These are phyloP conservation scores for Rotaria socialis DNA, from an alignment of 2,888 invertebrate genomes.

Conservation along the genomic window DNA sequence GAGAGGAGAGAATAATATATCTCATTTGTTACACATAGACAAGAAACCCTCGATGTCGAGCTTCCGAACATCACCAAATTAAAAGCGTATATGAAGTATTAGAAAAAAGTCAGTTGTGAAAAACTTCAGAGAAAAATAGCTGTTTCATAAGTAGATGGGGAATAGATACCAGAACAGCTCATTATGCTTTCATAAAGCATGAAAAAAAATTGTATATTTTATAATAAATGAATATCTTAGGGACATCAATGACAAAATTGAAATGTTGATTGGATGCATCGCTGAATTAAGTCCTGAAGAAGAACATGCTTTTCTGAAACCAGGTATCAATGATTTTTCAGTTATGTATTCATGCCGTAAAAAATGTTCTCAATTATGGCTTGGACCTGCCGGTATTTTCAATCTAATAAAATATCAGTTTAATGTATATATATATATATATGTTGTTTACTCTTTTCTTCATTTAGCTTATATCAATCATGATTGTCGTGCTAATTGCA, in stretches of 20 bases:
- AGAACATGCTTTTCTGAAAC: slow-evolving; percentile 79
- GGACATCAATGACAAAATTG: slow-evolving; percentile 86
- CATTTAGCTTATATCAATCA: slow-evolving; percentile 85
- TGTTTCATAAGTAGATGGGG: no score
- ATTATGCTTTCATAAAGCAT: no score
- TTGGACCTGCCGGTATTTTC: slow-evolving; percentile 75
- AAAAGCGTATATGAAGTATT: no score
- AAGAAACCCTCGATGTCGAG: no score
- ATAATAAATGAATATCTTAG: slow-evolving; percentile 53
- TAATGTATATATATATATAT: not conserved
- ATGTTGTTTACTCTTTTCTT: not conserved
- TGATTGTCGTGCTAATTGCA: slow-evolving; percentile 94
- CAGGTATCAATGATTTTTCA: slow-evolving; percentile 96
- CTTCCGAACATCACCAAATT: no score
- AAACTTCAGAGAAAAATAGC: no score
- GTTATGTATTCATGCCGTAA: slow-evolving; percentile 99
- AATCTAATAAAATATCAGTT: no score
- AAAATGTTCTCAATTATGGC: slow-evolving; percentile 96
- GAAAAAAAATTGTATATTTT: not conserved
- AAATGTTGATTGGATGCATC: slow-evolving; percentile 90
- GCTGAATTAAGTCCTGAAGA: slow-evolving; percentile 90
- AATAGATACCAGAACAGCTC: no score
- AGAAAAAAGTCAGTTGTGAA: no score
- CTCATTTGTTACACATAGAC: no score
- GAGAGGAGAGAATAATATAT: no score